These are phyloP conservation scores for Holacanthella duospinosa DNA, from an alignment of 2,888 invertebrate species.

Conservation along the genomic window DNA sequence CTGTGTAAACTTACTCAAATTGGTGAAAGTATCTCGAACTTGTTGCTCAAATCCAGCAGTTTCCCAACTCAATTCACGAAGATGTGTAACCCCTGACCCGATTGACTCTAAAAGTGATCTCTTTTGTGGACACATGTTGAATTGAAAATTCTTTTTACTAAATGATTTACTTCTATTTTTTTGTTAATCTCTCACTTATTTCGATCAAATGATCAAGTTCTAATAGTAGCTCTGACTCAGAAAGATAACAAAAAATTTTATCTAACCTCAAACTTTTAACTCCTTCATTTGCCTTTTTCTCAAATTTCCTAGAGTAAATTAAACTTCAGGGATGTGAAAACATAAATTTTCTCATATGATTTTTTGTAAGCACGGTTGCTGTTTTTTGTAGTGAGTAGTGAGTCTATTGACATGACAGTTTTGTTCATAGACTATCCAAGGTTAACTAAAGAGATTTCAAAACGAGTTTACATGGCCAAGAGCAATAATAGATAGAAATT, in stretches of 20 bases:
- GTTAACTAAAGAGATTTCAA: background rate
- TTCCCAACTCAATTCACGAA: conserved; percentile 31
- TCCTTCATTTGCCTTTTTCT: too few species aligned
- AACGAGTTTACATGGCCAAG: background rate
- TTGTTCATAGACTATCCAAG: background rate
- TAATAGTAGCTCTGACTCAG: too few species aligned
- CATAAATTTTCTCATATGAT: too few species aligned
- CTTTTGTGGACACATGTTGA: conserved; percentile 15
- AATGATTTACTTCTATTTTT: too few species aligned
- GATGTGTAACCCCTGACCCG: conserved; percentile 31
- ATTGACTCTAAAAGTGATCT: conserved; percentile 15
- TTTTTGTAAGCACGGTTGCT: too few species aligned
- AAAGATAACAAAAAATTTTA: too few species aligned
- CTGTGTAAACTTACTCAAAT: conserved; percentile 29
- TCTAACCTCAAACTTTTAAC: too few species aligned
- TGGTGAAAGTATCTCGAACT: conserved; percentile 28
- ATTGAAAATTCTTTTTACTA: background rate
- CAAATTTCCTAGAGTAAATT: too few species aligned
- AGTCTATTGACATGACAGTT: background rate
- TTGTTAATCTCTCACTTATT: too few species aligned
- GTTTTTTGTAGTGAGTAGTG: too few species aligned
- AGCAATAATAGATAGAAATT: background rate
- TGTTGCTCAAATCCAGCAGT: conserved; percentile 33
- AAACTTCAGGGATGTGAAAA: too few species aligned
- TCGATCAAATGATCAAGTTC: too few species aligned